A percentile compares a stretch with the other conserved stretches of the same genome.
These are phyloP conservation scores for Meiosimyza decipiens DNA, from an alignment of 2,888 invertebrate genomes.

Conservation along the genomic window DNA sequence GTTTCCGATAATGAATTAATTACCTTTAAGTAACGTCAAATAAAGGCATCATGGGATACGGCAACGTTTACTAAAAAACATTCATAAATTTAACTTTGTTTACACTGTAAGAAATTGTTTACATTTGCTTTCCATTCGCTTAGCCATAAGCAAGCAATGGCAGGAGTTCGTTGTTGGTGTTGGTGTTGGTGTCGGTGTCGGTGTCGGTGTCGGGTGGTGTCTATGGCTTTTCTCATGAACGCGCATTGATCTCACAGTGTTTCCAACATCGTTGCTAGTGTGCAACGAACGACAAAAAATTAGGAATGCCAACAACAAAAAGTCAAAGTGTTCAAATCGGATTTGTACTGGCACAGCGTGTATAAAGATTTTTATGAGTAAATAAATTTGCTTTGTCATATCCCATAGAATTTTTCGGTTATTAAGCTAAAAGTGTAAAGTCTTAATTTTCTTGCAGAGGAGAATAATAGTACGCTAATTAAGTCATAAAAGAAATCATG, in stretches of 20 bases:
- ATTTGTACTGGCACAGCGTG: no score
- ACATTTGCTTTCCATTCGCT: background rate
- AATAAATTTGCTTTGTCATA: slow-evolving; percentile 8
- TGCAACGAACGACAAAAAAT: background rate
- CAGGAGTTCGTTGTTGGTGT: no score
- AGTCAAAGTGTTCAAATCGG: background rate
- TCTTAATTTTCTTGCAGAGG: slow-evolving; percentile 9
- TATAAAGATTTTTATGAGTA: no score
- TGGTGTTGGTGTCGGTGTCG: no score
- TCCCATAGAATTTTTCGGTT: background rate
- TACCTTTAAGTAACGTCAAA: slow-evolving; percentile 14
- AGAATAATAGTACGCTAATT: slow-evolving; percentile 9
- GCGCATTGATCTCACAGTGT: background rate
- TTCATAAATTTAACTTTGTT: slow-evolving; percentile 15
- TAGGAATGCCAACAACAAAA: slow-evolving; percentile 6
- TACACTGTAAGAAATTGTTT: slow-evolving; percentile 18
- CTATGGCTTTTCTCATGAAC: no score
- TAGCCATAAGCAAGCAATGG: no score
- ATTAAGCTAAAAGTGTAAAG: background rate
- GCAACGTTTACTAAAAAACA: slow-evolving; percentile 1
- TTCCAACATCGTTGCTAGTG: background rate
- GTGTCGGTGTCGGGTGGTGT: no score
- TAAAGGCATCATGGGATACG: background rate
- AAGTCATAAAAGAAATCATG: slow-evolving; percentile 14
- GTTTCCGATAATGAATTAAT: slow-evolving; percentile 7